Evolutionary conservation across 2,888 invertebrate species (phyloP).

Genomic region (Scrobipalpa atriplicella): DNA sequence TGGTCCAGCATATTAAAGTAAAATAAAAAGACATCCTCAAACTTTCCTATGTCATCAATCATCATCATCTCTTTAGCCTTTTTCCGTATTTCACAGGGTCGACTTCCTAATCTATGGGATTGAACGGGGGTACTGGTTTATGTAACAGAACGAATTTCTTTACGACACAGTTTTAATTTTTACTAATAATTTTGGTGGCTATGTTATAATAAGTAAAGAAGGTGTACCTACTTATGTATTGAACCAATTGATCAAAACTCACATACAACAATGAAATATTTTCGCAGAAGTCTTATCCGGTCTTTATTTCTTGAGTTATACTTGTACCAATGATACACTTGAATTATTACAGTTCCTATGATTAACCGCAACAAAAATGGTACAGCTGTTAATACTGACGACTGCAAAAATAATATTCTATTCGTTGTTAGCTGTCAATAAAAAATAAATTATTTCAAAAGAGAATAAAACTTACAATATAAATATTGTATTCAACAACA

Average conservation of each 20-base stretch:
- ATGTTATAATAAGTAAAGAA: too few relatives aligned
- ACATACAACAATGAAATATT: slow-evolving; percentile 76
- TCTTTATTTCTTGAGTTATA: neutral
- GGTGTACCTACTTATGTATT: too few relatives aligned
- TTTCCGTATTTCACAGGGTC: too few relatives aligned
- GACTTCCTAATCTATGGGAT: too few relatives aligned
- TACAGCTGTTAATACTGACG: slow-evolving; percentile 67
- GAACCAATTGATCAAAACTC: slow-evolving; percentile 43
- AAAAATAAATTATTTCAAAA: neutral
- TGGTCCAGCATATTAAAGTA: too few relatives aligned
- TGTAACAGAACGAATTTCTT: too few relatives aligned
- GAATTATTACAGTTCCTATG: slow-evolving; percentile 68
- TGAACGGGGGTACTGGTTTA: too few relatives aligned
- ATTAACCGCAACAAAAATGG: slow-evolving; percentile 70
- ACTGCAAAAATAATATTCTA: slow-evolving; percentile 50
- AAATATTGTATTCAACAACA: slow-evolving; percentile 60
- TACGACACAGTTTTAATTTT: too few relatives aligned
- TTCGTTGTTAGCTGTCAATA: neutral
- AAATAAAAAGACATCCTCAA: too few relatives aligned
- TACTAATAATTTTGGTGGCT: too few relatives aligned
- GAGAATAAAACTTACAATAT: slow-evolving; percentile 54
- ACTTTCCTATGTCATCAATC: too few relatives aligned
- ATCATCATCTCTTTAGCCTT: too few relatives aligned
- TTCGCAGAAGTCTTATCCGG: slow-evolving; percentile 35
- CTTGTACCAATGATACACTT: slow-evolving; percentile 67